Conservation (phyloP, 1,140 invertebrate species). For the Elysia chlorotica region DNA sequence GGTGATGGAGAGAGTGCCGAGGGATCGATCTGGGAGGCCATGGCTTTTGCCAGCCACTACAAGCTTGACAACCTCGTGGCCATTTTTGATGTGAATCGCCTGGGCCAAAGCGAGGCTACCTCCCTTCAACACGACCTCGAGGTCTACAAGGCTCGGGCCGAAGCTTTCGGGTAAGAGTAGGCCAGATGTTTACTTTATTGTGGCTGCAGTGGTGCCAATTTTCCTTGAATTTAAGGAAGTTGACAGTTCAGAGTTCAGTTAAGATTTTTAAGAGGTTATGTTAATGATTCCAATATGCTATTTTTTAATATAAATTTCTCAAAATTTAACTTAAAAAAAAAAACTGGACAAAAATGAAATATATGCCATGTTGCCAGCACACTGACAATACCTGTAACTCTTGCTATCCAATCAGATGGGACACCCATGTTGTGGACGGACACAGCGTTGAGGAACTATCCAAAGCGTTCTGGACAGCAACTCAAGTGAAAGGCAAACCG, state of each 20-base stretch:
- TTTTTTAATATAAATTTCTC: no score
- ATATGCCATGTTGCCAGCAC: background rate
- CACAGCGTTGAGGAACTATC: conserved; percentile 90
- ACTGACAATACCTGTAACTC: background rate
- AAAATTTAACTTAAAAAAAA: no score
- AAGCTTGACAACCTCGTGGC: conserved; percentile 96
- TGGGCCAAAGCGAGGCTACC: conserved; percentile 96
- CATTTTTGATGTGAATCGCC: conserved; percentile 95
- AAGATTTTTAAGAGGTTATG: background rate
- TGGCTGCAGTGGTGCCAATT: background rate
- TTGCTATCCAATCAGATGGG: no score
- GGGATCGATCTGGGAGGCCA: conserved; percentile 97
- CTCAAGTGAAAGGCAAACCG: conserved; percentile 77
- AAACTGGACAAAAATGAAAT: no score
- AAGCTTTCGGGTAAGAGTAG: conserved; percentile 83
- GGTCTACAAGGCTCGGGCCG: conserved; percentile 82
- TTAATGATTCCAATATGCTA: background rate
- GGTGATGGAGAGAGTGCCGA: conserved; percentile 99
- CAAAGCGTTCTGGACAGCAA: conserved; percentile 77
- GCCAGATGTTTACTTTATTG: background rate
- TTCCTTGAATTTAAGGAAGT: background rate
- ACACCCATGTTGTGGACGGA: conserved; percentile 93
- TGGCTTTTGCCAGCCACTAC: conserved; percentile 92
- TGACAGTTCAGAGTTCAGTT: background rate
- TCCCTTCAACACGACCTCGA: conserved; percentile 92